phyloP scores from a whole-genome alignment of 2,888 invertebrate genomes.

The Agriopis marginaria region DNA sequence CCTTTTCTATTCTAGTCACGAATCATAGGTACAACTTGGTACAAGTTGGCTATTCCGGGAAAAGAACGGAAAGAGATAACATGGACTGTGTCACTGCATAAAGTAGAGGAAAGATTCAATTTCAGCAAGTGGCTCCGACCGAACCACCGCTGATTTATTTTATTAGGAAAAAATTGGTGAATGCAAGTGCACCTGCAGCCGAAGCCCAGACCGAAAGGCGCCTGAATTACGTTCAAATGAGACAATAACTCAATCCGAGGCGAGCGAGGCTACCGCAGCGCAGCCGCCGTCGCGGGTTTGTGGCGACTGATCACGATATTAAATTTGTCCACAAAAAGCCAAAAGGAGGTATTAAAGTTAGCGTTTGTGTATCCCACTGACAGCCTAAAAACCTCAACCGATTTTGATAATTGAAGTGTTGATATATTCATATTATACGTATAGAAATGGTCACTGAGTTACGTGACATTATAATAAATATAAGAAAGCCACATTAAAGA shows the following conservation, averaged over 20 bases:
- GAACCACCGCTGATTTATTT: constrained; percentile 28
- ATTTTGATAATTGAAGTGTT: too few species aligned
- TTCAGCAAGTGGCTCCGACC: constrained; percentile 25
- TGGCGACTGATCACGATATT: background rate
- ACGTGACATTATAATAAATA: too few species aligned
- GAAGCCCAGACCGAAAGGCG: constrained; percentile 41
- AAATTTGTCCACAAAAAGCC: background rate
- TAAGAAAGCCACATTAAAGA: too few species aligned
- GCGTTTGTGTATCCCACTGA: too few species aligned
- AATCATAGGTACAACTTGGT: constrained; percentile 39
- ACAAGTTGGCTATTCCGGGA: constrained; percentile 41
- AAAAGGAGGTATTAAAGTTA: too few species aligned
- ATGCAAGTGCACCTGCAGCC: constrained; percentile 61
- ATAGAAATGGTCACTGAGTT: too few species aligned
- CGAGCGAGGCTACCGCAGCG: background rate
- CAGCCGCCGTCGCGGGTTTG: background rate
- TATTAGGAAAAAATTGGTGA: constrained; percentile 16
- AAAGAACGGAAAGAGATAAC: constrained; percentile 36
- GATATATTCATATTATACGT: too few species aligned
- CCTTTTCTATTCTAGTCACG: constrained; percentile 44
- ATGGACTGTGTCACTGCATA: constrained; percentile 34
- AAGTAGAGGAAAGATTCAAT: constrained; percentile 34
- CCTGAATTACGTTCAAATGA: constrained; percentile 54
- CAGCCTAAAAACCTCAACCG: too few species aligned
- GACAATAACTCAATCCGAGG: constrained; percentile 72